Percentiles rank a stretch among this genome's conserved stretches.
Evolutionary conservation across 1,140 invertebrate genomes (phyloP).

Genomic region (Prorops nasuta): DNA sequence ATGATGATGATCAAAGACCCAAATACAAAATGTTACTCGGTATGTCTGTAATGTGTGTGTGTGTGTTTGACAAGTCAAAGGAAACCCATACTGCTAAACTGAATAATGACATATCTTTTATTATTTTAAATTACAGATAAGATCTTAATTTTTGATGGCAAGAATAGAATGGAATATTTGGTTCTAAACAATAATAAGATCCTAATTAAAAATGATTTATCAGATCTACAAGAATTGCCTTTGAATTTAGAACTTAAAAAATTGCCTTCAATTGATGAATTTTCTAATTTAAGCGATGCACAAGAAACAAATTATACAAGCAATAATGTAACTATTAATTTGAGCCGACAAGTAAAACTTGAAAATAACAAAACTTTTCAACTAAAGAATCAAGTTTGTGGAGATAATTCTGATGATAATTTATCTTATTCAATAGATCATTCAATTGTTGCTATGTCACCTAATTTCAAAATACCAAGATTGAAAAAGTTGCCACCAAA

Average conservation of each 20-base stretch:
- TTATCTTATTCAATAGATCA: slow-evolving; percentile 15
- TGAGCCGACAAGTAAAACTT: neutral
- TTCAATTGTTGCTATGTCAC: slow-evolving; percentile 36
- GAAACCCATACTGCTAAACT: too few relatives aligned
- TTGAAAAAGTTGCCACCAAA: slow-evolving; percentile 4
- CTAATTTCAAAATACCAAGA: slow-evolving; percentile 27
- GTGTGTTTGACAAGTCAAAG: neutral
- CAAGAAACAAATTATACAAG: slow-evolving; percentile 23
- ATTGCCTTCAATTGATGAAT: neutral
- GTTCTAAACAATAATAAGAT: too few relatives aligned
- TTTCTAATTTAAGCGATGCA: slow-evolving; percentile 14
- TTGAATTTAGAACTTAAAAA: neutral
- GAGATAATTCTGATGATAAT: too few relatives aligned
- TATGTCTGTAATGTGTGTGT: slow-evolving; percentile 14
- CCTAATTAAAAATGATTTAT: too few relatives aligned
- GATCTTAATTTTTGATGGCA: slow-evolving; percentile 61
- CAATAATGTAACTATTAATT: slow-evolving; percentile 11
- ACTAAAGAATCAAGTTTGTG: too few relatives aligned
- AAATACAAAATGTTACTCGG: slow-evolving; percentile 43
- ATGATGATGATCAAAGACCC: slow-evolving; percentile 31
- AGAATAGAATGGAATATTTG: slow-evolving; percentile 63
- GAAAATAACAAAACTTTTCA: too few relatives aligned
- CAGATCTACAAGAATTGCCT: too few relatives aligned
- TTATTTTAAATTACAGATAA: slow-evolving; percentile 58
- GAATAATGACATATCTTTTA: slow-evolving; percentile 2